phyloP scores from a whole-genome alignment of 1,140 invertebrate genomes.

The Lamellibrachia luymesi region DNA sequence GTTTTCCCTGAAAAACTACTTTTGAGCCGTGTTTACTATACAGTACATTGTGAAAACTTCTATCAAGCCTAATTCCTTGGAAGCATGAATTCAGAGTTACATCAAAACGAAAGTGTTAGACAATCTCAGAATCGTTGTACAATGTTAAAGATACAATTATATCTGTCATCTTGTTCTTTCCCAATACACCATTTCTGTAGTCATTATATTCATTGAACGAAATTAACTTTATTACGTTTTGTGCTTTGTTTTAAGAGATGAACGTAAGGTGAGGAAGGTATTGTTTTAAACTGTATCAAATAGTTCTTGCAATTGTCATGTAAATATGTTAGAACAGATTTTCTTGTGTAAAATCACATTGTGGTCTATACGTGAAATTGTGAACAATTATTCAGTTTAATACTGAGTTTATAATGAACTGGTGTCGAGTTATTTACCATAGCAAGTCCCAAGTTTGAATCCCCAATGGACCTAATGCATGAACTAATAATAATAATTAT shows the following conservation, averaged over 20 bases:
- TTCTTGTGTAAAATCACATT: neutral
- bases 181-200: too few species aligned
- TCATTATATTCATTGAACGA: too few species aligned
- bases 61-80: too few species aligned
- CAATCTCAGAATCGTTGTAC: too few species aligned
- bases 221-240: too few species aligned
- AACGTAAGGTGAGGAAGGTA: neutral
- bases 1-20: too few species aligned
- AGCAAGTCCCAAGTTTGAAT: neutral
- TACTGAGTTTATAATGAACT: neutral
- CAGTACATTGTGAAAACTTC: too few species aligned
- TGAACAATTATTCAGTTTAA: neutral
- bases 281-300: neutral
- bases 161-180: too few species aligned
- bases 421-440: neutral
- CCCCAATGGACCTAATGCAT: neutral
- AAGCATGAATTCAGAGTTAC: too few species aligned
- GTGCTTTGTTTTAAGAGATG: neutral
- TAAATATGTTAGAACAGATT: neutral
- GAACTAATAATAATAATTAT: neutral
- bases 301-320: neutral
- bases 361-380: neutral
- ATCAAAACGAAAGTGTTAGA: too few species aligned
- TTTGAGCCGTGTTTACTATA: too few species aligned
- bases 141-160: too few species aligned